Base-by-base conservation (phyloP, 2,113 vertebrate species). In the Heterochromis multidens region DNA sequence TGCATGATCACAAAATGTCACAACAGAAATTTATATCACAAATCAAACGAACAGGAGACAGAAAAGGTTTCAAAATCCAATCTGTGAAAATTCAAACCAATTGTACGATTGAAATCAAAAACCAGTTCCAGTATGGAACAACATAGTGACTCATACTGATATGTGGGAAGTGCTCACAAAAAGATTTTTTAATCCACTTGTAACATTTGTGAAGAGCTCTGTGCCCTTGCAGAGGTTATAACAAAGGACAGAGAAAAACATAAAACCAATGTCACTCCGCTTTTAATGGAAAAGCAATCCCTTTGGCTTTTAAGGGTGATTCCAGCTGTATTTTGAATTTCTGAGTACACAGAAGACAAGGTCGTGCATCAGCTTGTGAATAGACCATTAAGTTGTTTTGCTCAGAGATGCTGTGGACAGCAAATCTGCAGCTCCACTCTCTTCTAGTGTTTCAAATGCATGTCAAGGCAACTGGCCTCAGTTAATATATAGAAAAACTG, bases 301-400 rank as follows among this genome's bases (percentile, higher is more conserved):
- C 67, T 91, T 91, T 90, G 78, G 89, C 85, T 90, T 91, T 88
- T 78, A 67, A 74, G 87, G 77, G 86, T 11, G n/a, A 91, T 84
- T 92, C 86, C 77, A 54, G 88, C 65, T 82, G 62, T 81, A 93
- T 91, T 92, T 90, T 82, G 82, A 89, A 79, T 85, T 82, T 90
- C 82, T 74, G 31, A 79, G 83, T 83, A 76, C 80, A 90, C 3
- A 65, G 77, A 90, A 85, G 61, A 93, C 89, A 92, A 92, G 89
- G 89, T 92, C 87, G 25, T 11, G 43, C 40, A 82, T 88, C 81
- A 72, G 81, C 62, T 56, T 84, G 72, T 91, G 79, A 92, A 93
- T 83, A 89, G 89, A 89, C 74, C 33, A 58, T 86, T 82, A 83
- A 88, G 91, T 87, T 93, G 93, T 92, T 95, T 94, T 88, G 84